Percentiles rank a stretch among this genome's conserved stretches.
Evolutionary conservation across 30 jellyfish, hydroid and myxozoan genomes (phyloP).

Genomic region (Euphysa ruthae): DNA sequence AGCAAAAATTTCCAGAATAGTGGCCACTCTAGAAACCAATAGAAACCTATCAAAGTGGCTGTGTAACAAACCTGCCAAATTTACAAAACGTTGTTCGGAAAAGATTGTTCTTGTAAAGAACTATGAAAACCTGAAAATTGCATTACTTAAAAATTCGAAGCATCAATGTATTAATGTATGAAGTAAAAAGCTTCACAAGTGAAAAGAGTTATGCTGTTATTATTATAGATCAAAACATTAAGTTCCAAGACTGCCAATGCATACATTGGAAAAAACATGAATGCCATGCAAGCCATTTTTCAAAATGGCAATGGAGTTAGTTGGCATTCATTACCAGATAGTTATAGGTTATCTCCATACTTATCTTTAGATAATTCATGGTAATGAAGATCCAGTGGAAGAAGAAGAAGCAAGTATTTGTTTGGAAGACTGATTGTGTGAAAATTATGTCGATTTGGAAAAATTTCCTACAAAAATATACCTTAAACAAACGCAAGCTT

Average conservation of each 20-base stretch:
- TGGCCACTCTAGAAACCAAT: too few species aligned
- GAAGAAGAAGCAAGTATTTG: too few species aligned
- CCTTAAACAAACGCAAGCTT: too few species aligned
- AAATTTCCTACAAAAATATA: too few species aligned
- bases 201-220: background rate
- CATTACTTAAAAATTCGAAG: background rate
- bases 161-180: background rate
- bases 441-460: too few species aligned
- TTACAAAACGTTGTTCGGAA: background rate
- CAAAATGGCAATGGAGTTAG: background rate
- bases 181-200: background rate
- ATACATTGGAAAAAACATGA: background rate
- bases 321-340: background rate
- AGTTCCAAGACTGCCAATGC: background rate
- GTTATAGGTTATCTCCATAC: background rate
- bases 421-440: too few species aligned
- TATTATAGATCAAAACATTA: background rate
- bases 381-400: too few species aligned
- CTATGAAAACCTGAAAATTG: background rate
- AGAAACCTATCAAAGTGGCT: background rate
- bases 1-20: too few species aligned
- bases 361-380: background rate
- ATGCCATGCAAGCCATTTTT: background rate
- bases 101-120: background rate
- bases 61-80: background rate